Evolutionary conservation across 2,797 vertebrate species (phyloP), one percentile per base, ranked within the genome.

Genomic region (Anas georgica): DNA sequence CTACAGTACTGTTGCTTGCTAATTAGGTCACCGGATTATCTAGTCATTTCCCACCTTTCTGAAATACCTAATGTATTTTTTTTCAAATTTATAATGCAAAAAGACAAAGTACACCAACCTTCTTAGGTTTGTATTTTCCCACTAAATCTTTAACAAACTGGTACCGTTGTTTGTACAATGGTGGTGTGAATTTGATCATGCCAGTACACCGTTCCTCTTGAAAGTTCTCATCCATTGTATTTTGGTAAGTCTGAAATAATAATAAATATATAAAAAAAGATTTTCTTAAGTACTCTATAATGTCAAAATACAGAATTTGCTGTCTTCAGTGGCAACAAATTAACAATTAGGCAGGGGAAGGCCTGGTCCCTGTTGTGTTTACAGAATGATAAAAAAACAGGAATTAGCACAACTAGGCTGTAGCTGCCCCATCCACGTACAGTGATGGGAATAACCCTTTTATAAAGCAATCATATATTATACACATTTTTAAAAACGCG

Each of bases 111-210:
- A 43, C 81, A 96, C 93, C 81, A 96, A 99, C 99, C 98, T 99
- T 99, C 95, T 97, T 98, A 8, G 98, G 98, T 91, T 98, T 97
- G 86, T 98, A 97, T n/a, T 86, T 97, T 84, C 87, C 94, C 76
- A 99, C 98, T 93, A 98, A 98, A 67, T 99, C 98, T 74, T 98
- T 95, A 63, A 99, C 96, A 52, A 99, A 99, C 45, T 98, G 95
- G 76, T 99, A 97, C 77, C 99, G 98, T 83, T 99, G 99, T 50
- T 89, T 95, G 90, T 98, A 98, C n/a, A 99, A 93, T 10, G 99
- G 97, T n/a, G 99, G 99, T 5, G 62, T 98, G 96, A 99, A 99
- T 22, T 88, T 94, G 90, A 97, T 67, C 4, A 88, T 39, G 26
- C 76, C 90, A 37, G 81, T 93, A 29, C 45, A n/a, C 21, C 62